These are phyloP conservation scores for Parambassis ranga DNA, from an alignment of 2,797 vertebrate genomes.

Conservation along the genomic window DNA sequence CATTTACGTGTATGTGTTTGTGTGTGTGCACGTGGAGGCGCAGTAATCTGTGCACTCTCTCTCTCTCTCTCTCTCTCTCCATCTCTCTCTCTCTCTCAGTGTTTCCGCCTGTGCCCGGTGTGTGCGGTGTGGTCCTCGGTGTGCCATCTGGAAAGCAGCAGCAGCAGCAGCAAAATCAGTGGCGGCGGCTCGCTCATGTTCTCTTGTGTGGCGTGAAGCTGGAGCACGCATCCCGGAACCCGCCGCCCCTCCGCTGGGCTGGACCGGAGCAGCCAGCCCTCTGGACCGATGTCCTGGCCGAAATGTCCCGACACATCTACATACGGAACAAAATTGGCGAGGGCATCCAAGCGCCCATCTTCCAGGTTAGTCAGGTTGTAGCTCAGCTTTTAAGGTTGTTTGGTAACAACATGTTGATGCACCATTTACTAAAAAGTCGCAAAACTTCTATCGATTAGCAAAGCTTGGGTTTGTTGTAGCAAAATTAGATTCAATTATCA, in stretches of 20 bases:
- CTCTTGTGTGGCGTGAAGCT: slow-evolving; percentile 70
- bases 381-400: background rate
- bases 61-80: too few relatives aligned
- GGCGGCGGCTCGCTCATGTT: slow-evolving; percentile 22
- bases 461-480: background rate
- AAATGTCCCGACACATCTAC: slow-evolving; percentile 90
- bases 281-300: slow-evolving; percentile 84
- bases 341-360: slow-evolving; percentile 85
- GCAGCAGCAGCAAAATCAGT: too few relatives aligned
- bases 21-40: too few relatives aligned
- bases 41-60: too few relatives aligned
- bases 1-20: too few relatives aligned
- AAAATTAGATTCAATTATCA: too few relatives aligned
- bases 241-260: slow-evolving; percentile 77
- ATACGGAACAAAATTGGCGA: slow-evolving; percentile 87
- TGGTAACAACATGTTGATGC: background rate
- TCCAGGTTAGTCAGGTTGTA: slow-evolving; percentile 82
- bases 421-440: background rate
- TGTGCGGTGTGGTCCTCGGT: too few relatives aligned
- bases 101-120: too few relatives aligned
- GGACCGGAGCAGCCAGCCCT: slow-evolving; percentile 81
- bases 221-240: slow-evolving; percentile 78
- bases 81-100: too few relatives aligned
- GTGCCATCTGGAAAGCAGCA: too few relatives aligned
- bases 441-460: too few relatives aligned